Percentiles rank a stretch among this genome's conserved stretches.
phyloP scores from a whole-genome alignment of 2,113 vertebrate genomes.

The Penelope pileata region DNA sequence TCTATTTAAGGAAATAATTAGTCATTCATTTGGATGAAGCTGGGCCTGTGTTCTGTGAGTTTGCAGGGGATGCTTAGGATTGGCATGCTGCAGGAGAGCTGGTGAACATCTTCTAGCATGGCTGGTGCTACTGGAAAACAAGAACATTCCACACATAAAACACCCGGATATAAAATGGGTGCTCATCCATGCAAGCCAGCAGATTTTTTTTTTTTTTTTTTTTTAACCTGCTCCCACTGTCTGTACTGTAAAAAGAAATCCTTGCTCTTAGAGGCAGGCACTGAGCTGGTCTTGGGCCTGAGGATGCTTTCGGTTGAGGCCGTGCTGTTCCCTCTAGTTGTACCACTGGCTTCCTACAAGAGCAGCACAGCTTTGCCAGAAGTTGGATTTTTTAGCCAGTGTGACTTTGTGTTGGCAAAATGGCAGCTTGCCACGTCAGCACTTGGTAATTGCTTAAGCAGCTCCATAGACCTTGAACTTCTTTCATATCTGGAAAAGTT shows the following conservation, averaged over 20 bases:
- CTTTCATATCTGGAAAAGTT: constrained; percentile 36
- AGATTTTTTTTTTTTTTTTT: neutral
- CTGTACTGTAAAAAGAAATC: neutral
- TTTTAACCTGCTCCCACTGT: neutral
- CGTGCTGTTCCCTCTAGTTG: neutral
- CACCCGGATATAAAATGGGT: neutral
- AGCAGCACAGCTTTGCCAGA: neutral
- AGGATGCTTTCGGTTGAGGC: neutral
- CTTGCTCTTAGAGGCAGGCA: neutral
- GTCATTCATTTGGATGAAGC: neutral
- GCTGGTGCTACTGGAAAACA: neutral
- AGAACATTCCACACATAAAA: fast-evolving
- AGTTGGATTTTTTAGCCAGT: neutral
- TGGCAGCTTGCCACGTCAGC: neutral
- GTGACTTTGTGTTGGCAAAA: neutral
- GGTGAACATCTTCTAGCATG: neutral
- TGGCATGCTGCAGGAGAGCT: neutral
- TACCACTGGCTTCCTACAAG: neutral
- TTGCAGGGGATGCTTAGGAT: neutral
- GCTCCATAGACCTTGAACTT: neutral
- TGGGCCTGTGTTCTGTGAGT: neutral
- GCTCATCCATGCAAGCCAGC: neutral
- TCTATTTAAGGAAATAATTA: neutral
- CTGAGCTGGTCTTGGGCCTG: neutral
- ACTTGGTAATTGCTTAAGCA: neutral